These are phyloP conservation scores for Crematogaster levior DNA, from an alignment of 2,888 invertebrate genomes.

Conservation along the genomic window DNA sequence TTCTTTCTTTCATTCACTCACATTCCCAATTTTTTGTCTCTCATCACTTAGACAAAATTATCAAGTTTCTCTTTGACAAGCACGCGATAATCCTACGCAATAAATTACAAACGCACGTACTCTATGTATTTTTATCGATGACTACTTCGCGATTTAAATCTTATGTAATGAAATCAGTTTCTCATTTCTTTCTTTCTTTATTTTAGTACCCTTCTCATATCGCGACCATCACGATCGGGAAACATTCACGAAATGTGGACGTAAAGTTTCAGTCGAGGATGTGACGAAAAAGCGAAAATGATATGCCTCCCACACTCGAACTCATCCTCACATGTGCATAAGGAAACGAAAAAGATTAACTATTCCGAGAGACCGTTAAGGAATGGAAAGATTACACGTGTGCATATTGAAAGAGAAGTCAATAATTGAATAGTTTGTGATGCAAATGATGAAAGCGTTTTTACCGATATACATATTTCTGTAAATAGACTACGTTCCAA, in stretches of 20 bases:
- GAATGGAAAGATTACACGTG: neutral
- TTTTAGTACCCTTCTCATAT: slow-evolving; percentile 63
- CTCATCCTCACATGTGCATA: neutral
- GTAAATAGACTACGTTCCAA: neutral
- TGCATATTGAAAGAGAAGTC: too few relatives aligned
- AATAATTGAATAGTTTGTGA: neutral
- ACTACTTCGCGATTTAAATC: slow-evolving; percentile 55
- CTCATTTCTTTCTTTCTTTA: slow-evolving; percentile 10
- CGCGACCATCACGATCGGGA: slow-evolving; percentile 40
- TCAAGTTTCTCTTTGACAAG: slow-evolving; percentile 82
- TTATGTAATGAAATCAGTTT: slow-evolving; percentile 60
- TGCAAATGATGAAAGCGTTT: neutral
- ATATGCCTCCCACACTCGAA: neutral
- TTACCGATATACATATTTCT: neutral
- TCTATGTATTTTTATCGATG: slow-evolving; percentile 30
- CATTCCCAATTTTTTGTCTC: slow-evolving; percentile 78
- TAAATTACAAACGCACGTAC: slow-evolving; percentile 69
- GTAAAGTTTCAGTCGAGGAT: neutral
- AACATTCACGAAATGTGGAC: neutral
- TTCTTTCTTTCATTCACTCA: neutral
- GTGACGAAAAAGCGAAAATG: slow-evolving; percentile 5
- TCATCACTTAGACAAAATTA: slow-evolving; percentile 71
- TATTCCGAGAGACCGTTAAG: neutral
- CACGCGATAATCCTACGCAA: slow-evolving; percentile 72
- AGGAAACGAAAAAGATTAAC: neutral